Percentiles rank a stretch among this genome's conserved stretches.
phyloP scores from a whole-genome alignment of 2,113 vertebrate genomes.

The Riparia riparia region DNA sequence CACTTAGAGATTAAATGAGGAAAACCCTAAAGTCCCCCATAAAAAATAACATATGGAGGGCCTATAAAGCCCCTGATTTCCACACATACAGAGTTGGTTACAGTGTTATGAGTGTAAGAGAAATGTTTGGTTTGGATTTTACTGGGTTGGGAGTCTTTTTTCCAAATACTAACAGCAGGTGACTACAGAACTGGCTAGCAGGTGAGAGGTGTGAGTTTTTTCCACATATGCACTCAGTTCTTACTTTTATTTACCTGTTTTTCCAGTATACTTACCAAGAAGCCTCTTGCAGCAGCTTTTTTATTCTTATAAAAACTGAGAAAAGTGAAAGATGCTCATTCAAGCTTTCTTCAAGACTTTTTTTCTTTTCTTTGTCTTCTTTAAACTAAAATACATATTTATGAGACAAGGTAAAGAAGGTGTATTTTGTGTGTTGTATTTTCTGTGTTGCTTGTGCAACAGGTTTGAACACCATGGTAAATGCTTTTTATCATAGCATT shows the following conservation, averaged over 20 bases:
- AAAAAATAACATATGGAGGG: background rate
- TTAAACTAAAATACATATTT: background rate
- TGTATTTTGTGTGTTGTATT: too few species aligned
- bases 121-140: background rate
- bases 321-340: background rate
- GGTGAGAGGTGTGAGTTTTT: rapidly evolving
- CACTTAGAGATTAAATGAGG: background rate
- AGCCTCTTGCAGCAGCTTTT: background rate
- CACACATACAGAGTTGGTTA: background rate
- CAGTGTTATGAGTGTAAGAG: rapidly evolving
- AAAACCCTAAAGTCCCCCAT: background rate
- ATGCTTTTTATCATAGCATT: background rate
- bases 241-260: background rate
- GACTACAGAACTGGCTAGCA: background rate
- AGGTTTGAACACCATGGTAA: background rate
- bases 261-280: background rate
- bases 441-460: background rate
- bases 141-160: rapidly evolving
- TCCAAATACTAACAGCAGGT: background rate
- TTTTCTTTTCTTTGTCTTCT: background rate
- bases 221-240: background rate
- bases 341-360: background rate
- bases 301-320: background rate
- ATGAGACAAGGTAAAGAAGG: background rate
- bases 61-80: background rate